Evolutionary conservation across 2,113 vertebrate species (phyloP).

Genomic region (Hemibates koningsi): DNA sequence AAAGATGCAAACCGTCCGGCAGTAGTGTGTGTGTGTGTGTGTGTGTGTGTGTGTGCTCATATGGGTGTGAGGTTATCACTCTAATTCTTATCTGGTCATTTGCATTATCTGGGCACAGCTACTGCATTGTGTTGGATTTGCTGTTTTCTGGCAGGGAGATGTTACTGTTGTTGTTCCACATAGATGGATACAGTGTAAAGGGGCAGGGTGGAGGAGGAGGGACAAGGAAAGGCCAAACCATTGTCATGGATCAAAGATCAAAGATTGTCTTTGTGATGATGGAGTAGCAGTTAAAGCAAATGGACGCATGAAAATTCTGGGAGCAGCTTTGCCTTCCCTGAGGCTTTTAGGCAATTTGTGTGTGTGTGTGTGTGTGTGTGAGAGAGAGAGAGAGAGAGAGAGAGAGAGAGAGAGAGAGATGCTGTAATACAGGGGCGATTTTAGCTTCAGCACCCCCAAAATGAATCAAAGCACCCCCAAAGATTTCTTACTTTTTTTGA

Average conservation of each 20-base stretch:
- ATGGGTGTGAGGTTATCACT: slow-evolving; percentile 33
- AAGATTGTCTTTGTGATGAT: slow-evolving; percentile 40
- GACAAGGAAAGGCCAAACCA: slow-evolving; percentile 26
- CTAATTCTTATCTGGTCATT: slow-evolving; percentile 49
- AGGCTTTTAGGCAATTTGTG: not conserved
- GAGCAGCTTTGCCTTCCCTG: slow-evolving; percentile 8
- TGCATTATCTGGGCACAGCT: slow-evolving; percentile 44
- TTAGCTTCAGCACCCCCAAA: too few species aligned
- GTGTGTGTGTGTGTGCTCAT: not conserved
- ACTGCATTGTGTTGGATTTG: slow-evolving; percentile 37
- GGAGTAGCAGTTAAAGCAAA: slow-evolving; percentile 26
- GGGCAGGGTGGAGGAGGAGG: not conserved
- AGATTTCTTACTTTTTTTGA: too few species aligned
- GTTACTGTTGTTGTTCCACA: slow-evolving; percentile 41
- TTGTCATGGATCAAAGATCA: slow-evolving; percentile 60
- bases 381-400: too few species aligned
- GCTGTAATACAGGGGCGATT: too few species aligned
- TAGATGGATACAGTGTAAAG: slow-evolving; percentile 4
- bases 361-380: not conserved
- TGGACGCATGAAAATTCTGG: slow-evolving; percentile 28
- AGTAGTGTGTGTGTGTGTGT: not conserved
- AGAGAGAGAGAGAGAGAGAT: not conserved
- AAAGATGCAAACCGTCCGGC: not conserved
- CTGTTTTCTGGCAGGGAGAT: slow-evolving; percentile 39
- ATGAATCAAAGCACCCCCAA: too few species aligned